Conservation (phyloP, 2,113 vertebrate species). For the Saimiri boliviensis region DNA sequence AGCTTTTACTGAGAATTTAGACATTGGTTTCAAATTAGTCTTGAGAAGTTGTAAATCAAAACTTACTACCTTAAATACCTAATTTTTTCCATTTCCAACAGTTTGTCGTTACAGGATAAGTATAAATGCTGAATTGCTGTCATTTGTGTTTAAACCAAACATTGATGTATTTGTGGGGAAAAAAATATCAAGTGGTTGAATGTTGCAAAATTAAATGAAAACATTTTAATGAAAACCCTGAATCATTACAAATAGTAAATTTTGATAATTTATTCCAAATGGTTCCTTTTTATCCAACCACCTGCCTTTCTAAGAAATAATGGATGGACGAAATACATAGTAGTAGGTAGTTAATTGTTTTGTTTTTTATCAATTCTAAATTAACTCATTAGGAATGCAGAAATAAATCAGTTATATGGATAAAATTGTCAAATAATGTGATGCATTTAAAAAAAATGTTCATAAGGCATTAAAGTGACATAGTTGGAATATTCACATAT, state of each 20-base stretch:
- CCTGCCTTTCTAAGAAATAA: conserved; percentile 4
- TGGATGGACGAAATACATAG: conserved; percentile 13
- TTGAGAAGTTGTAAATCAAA: conserved; percentile 58
- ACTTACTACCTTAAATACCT: conserved; percentile 44
- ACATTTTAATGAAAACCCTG: conserved; percentile 52
- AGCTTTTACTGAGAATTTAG: conserved; percentile 32
- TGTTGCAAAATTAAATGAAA: conserved; percentile 60
- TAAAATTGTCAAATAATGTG: not conserved
- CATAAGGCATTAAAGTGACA: not conserved
- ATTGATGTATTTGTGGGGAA: conserved; percentile 66
- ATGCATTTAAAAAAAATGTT: not conserved
- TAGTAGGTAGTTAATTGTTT: not conserved
- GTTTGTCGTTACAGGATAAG: conserved; percentile 60
- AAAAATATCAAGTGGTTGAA: conserved; percentile 50
- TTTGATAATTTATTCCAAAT: conserved; percentile 55
- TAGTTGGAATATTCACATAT: not conserved
- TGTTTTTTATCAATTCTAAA: not conserved
- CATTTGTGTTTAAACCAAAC: conserved; percentile 65
- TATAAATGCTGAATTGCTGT: conserved; percentile 49
- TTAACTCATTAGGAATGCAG: not conserved
- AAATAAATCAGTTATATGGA: not conserved
- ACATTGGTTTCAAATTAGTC: conserved; percentile 43
- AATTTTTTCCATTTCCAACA: conserved; percentile 59
- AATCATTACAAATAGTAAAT: conserved; percentile 57
- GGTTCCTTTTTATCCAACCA: conserved; percentile 29